phyloP scores from a whole-genome alignment of 2,797 vertebrate genomes.

The Pogonophryne albipinna region DNA sequence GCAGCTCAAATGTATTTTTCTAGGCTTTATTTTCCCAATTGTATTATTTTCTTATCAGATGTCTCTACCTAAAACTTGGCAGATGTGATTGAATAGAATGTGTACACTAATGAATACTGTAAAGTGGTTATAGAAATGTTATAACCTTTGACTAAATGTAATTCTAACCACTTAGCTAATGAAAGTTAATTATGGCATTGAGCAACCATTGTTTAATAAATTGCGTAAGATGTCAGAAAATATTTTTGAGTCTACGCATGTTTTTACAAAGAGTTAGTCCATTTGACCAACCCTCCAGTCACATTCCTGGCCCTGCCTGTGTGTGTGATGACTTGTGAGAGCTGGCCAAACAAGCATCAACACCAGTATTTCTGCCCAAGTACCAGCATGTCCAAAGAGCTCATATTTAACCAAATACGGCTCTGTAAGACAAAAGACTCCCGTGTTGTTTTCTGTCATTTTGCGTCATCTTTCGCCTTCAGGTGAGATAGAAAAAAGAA shows the following conservation, averaged over 20 bases:
- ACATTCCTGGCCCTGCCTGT: constrained; percentile 46
- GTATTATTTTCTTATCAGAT: constrained; percentile 1
- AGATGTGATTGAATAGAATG: neutral
- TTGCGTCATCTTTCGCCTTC: constrained; percentile 26
- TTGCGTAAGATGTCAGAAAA: neutral
- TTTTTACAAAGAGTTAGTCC: constrained; percentile 7
- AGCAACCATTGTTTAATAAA: constrained; percentile 19
- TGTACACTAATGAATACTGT: neutral
- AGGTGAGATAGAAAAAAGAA: constrained; percentile 19
- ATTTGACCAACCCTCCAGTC: constrained; percentile 29
- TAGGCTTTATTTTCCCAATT: neutral
- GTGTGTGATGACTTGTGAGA: constrained; percentile 36
- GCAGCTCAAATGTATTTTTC: neutral
- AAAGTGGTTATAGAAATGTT: neutral
- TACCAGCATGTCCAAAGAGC: constrained; percentile 56
- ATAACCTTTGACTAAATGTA: neutral
- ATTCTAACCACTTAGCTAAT: constrained; percentile 7
- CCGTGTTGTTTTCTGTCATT: constrained; percentile 12
- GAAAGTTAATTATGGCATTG: neutral
- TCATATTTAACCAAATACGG: constrained; percentile 52
- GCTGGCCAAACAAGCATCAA: constrained; percentile 52
- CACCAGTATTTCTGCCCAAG: constrained; percentile 56
- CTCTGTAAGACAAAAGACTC: constrained; percentile 24
- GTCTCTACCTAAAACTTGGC: neutral
- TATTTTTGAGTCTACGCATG: neutral